These are phyloP conservation scores for Odontesthes bonariensis DNA, from an alignment of 2,113 vertebrate species.

Conservation along the genomic window DNA sequence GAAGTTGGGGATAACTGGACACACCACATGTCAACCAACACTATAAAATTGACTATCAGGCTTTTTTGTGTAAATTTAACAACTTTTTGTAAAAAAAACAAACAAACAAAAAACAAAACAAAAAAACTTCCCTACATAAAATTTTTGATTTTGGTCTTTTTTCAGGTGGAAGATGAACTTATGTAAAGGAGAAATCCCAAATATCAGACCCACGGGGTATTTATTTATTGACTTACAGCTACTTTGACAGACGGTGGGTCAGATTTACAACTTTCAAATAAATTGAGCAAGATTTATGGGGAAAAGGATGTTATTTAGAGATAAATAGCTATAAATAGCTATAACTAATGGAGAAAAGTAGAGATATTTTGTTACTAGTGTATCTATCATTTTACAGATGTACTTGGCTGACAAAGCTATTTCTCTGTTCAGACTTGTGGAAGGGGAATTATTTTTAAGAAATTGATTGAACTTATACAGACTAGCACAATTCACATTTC, in stretches of 20 bases:
- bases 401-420: not conserved
- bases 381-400: not conserved
- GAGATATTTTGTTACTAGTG: not conserved
- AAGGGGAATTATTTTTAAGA: not conserved
- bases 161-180: no score
- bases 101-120: no score
- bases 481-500: not conserved
- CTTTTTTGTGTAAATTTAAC: no score
- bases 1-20: constrained; percentile 1
- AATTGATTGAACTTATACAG: not conserved
- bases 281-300: not conserved
- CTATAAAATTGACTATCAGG: not conserved
- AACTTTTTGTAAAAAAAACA: no score
- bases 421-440: not conserved
- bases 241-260: not conserved
- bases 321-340: no score
- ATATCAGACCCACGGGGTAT: no score
- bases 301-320: not conserved
- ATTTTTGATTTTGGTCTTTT: no score
- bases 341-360: no score
- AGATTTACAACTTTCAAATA: not conserved
- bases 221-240: no score
- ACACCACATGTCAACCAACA: not conserved
- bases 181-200: no score
- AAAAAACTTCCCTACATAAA: no score